Evolutionary conservation across 2,888 invertebrate species (phyloP).

Genomic region (Zelleria hepariella): DNA sequence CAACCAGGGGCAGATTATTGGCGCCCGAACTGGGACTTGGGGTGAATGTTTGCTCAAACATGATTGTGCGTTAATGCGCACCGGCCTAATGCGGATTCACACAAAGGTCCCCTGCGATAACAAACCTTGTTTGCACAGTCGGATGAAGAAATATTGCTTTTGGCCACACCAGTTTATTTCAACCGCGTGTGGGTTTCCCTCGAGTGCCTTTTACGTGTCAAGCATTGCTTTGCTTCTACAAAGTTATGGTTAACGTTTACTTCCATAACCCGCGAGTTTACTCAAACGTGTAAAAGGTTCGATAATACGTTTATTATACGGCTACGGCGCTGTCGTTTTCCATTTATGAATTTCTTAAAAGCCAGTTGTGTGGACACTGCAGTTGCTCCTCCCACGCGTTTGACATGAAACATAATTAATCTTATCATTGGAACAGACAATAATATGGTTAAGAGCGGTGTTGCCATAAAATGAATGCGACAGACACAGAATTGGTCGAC

Average conservation of each 20-base stretch:
- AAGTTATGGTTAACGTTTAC: neutral
- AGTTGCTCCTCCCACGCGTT: constrained; percentile 4
- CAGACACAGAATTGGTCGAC: no score
- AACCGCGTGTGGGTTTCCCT: neutral
- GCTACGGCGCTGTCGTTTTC: constrained; percentile 34
- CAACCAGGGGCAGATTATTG: constrained; percentile 23
- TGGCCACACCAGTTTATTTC: neutral
- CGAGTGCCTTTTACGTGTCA: neutral
- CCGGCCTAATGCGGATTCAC: constrained; percentile 25
- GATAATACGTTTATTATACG: constrained; percentile 22
- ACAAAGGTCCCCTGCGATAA: constrained; percentile 3
- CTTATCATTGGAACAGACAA: constrained; percentile 12
- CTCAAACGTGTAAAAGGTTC: neutral
- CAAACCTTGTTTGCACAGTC: constrained; percentile 10
- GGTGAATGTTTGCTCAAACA: constrained; percentile 24
- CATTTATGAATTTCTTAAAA: neutral
- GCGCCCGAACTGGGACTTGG: constrained; percentile 29
- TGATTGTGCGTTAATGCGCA: constrained; percentile 22
- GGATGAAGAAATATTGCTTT: constrained; percentile 9
- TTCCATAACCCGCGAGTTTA: neutral
- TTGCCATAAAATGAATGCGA: neutral
- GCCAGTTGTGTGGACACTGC: neutral
- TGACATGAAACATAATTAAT: constrained; percentile 11
- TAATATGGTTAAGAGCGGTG: constrained; percentile 10
- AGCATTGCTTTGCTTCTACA: neutral